phyloP scores from a whole-genome alignment of 2,113 vertebrate genomes.

The Eretmochelys imbricata region DNA sequence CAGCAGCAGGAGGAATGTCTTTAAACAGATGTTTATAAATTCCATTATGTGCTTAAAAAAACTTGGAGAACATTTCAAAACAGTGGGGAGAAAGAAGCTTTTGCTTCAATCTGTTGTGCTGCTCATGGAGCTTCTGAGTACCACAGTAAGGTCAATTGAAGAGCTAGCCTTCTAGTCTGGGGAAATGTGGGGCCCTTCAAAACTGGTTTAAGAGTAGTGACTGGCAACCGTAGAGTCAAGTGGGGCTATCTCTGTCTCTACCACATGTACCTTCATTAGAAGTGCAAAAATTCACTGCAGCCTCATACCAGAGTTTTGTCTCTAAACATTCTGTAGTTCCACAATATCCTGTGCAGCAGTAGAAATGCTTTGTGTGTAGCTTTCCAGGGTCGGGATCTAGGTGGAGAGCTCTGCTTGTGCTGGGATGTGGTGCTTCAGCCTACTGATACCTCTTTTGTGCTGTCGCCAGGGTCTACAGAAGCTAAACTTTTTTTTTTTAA shows the following conservation, averaged over 20 bases:
- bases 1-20: background rate
- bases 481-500: no score
- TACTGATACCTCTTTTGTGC: background rate
- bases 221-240: background rate
- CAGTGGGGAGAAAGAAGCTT: background rate
- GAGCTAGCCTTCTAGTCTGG: background rate
- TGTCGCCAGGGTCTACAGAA: background rate
- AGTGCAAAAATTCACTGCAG: no score
- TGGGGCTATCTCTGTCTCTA: background rate
- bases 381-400: background rate
- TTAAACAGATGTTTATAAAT: background rate
- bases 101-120: background rate
- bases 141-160: background rate
- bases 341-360: background rate
- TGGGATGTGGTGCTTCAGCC: background rate
- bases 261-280: background rate
- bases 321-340: background rate
- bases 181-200: background rate
- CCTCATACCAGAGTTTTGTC: background rate
- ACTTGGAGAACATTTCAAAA: background rate
- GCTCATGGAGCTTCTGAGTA: background rate
- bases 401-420: background rate
- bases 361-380: background rate
- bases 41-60: background rate
- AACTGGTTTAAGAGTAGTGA: background rate